A percentile compares a stretch with the other conserved stretches of the same genome.
Conservation (phyloP, 23 tunicate genomes). For the Trididemnum miniatum region DNA sequence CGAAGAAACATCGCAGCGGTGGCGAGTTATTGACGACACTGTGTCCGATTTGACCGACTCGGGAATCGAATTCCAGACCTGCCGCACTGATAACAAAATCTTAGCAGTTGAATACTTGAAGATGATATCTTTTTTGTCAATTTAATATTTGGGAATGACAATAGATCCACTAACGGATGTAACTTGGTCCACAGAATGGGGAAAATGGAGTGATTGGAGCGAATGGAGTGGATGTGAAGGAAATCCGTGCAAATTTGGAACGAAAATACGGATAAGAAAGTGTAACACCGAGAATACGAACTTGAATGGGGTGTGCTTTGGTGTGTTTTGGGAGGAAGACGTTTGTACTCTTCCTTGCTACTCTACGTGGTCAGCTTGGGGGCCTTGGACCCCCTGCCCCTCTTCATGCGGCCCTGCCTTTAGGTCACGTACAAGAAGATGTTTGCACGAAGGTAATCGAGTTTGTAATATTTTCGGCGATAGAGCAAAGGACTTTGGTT, state of each 20-base stretch:
- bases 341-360: background rate
- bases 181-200: too few species aligned
- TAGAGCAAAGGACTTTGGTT: too few species aligned
- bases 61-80: too few species aligned
- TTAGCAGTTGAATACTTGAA: too few species aligned
- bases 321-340: background rate
- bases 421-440: background rate
- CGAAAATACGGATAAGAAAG: background rate
- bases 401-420: background rate
- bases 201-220: background rate
- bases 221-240: background rate
- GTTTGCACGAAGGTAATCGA: background rate
- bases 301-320: background rate
- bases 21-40: too few species aligned
- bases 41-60: too few species aligned
- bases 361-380: slow-evolving; percentile 1
- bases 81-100: too few species aligned
- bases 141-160: too few species aligned
- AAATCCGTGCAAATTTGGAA: background rate
- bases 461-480: too few species aligned
- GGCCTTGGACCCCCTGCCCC: background rate
- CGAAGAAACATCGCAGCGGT: too few species aligned
- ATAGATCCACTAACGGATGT: too few species aligned
- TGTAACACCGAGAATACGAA: background rate
- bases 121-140: background rate